Percentiles rank a stretch among this genome's conserved stretches.
Conservation (phyloP, 2,888 invertebrate genomes). For the Cephalotes varians region DNA sequence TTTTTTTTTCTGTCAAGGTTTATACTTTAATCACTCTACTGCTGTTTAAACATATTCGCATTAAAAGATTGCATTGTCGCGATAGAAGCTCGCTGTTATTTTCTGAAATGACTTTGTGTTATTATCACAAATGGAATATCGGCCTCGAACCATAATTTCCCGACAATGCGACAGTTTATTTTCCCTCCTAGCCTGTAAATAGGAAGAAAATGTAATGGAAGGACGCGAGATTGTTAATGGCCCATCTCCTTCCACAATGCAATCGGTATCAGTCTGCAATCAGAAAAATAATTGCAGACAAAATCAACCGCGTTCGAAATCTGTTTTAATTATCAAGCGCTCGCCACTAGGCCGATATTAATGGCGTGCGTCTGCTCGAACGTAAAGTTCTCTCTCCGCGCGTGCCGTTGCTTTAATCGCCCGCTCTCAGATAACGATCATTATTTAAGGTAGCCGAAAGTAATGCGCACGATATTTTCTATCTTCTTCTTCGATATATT, state of each 20-base stretch:
- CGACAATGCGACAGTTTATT: constrained; percentile 44
- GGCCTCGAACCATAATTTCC: constrained; percentile 39
- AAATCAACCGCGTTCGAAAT: constrained; percentile 67
- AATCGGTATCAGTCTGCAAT: too few species aligned
- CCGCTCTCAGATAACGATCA: constrained; percentile 59
- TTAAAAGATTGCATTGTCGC: constrained; percentile 18
- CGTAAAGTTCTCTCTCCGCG: constrained; percentile 43
- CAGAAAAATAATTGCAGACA: constrained; percentile 69
- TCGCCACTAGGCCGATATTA: constrained; percentile 77
- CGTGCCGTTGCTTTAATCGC: constrained; percentile 23
- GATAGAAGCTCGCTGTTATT: not conserved
- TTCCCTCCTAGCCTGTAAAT: constrained; percentile 18
- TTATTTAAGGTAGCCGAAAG: constrained; percentile 73
- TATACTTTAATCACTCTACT: not conserved
- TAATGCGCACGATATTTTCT: constrained; percentile 67
- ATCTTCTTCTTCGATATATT: constrained; percentile 40
- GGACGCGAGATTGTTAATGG: constrained; percentile 52
- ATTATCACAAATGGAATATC: constrained; percentile 43
- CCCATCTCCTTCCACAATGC: constrained; percentile 34
- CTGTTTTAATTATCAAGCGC: constrained; percentile 78
- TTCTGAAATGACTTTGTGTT: constrained; percentile 21
- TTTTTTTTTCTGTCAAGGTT: constrained; percentile 2
- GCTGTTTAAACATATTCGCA: not conserved
- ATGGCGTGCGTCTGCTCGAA: constrained; percentile 68
- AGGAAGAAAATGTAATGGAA: constrained; percentile 45